These are phyloP conservation scores for Eilema griseolum DNA, from an alignment of 2,888 invertebrate genomes.

Conservation along the genomic window DNA sequence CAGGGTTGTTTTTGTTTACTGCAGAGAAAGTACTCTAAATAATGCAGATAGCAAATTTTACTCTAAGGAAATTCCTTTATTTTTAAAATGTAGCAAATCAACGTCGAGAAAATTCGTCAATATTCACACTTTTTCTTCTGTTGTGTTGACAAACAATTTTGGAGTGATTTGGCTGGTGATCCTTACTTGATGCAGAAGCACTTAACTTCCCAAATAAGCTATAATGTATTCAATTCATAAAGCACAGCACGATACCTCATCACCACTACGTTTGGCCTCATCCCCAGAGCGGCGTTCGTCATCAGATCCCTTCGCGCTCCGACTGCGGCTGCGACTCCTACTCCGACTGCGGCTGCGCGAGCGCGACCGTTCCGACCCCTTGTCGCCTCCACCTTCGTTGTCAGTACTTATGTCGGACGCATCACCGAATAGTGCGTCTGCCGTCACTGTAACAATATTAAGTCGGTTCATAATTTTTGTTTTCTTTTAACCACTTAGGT, in stretches of 20 bases:
- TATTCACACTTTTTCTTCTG: not conserved
- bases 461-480: too few relatives aligned
- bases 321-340: conserved; percentile 65
- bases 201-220: not conserved
- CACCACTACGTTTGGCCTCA: conserved; percentile 79
- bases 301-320: conserved; percentile 67
- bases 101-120: too few relatives aligned
- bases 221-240: not conserved
- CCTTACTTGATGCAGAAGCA: not conserved
- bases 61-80: too few relatives aligned
- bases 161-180: too few relatives aligned
- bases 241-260: conserved; percentile 67
- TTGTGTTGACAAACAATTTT: too few relatives aligned
- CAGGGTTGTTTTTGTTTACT: too few relatives aligned
- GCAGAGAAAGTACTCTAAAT: too few relatives aligned
- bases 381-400: conserved; percentile 88
- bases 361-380: conserved; percentile 60
- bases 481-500: too few relatives aligned
- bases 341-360: conserved; percentile 61
- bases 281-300: conserved; percentile 79
- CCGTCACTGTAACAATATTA: conserved; percentile 84
- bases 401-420: conserved; percentile 97
- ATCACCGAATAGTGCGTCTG: conserved; percentile 96
- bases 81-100: too few relatives aligned
- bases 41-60: too few relatives aligned